Evolutionary conservation across 35 echinoderm and acorn worm genomes (phyloP).

Genomic region (Patiria miniata): DNA sequence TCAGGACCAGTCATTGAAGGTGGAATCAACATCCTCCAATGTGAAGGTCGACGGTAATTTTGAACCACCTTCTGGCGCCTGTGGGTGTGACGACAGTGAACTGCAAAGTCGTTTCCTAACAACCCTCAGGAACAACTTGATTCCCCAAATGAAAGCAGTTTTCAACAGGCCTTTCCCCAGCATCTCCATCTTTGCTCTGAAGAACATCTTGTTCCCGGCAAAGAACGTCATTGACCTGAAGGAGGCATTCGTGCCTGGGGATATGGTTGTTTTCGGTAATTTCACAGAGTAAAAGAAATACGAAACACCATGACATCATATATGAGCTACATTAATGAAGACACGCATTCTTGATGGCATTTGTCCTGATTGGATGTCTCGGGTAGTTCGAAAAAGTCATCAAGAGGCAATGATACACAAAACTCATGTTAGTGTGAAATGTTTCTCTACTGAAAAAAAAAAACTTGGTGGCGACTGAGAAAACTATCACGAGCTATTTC

Average conservation of each 20-base stretch:
- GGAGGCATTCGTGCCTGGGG: not conserved
- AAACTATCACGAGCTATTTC: no score
- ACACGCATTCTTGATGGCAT: no score
- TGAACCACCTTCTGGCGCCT: not conserved
- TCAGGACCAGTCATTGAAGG: not conserved
- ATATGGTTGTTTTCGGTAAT: conserved; percentile 8
- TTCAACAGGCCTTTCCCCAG: not conserved
- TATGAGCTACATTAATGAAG: no score
- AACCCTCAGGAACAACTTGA: no score
- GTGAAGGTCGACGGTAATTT: not conserved
- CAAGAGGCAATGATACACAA: no score
- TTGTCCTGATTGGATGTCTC: no score
- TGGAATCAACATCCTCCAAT: not conserved
- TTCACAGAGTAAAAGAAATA: not conserved
- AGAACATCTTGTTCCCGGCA: conserved; percentile 17
- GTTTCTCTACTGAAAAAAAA: no score
- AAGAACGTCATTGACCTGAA: conserved; percentile 24
- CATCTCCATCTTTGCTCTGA: conserved; percentile 2
- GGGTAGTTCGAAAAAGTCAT: no score
- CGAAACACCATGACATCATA: no score
- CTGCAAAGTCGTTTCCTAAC: not conserved
- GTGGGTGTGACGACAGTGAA: not conserved
- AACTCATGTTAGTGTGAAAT: no score
- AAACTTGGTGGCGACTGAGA: no score
- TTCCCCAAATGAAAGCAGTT: not conserved